Evolutionary conservation across 2,888 invertebrate genomes (phyloP), one percentile per base, ranked within the genome.

Genomic region (Cremastinae sp.): DNA sequence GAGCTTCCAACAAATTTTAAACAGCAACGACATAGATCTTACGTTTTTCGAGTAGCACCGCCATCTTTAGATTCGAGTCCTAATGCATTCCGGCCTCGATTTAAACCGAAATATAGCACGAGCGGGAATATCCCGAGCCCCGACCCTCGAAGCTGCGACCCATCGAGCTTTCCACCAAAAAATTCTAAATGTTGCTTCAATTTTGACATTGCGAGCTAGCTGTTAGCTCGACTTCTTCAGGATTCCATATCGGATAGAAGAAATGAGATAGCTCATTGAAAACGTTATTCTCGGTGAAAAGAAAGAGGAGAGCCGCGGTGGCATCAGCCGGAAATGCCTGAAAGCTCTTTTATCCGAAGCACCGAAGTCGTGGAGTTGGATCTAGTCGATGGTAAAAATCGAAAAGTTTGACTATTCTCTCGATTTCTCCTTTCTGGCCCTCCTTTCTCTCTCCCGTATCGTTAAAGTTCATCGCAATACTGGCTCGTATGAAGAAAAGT

Each of bases 381-480:
- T 70, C 39, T 51, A 10, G 68, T 39, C 20, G 58, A 58, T 20
- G 20, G 68, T 68, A 72, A 72, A 64, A 76, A 68, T 75, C 39
- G 68, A 76, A 76, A 72, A 72, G 45, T 76, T 76, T 59, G 58
- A 58, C 64, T 28, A 53, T 72, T 47, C 41, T 10, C 58, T 5
- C 35, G 43, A 49, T 65, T 56, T 61, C 49, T 45, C n/a, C n/a
- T n/a, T n/a, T n/a, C 59, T 61, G 41, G 10, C 41, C 35, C 65
- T 14, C 49, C 5, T 14, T 22, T 12, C 10, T 16, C 9, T 41
- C 35, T 16, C 39, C 37, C 72, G 68, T 72, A 58, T 76, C 75
- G 59, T 72, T 72, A 69, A 72, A 69, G 72, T 72, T 71, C 56
- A 71, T 72, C 56, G 75, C 43, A 66, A 71, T 43, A 47, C 49